Base-by-base conservation (phyloP, 2,888 invertebrate species). In the Nomada fucata region DNA sequence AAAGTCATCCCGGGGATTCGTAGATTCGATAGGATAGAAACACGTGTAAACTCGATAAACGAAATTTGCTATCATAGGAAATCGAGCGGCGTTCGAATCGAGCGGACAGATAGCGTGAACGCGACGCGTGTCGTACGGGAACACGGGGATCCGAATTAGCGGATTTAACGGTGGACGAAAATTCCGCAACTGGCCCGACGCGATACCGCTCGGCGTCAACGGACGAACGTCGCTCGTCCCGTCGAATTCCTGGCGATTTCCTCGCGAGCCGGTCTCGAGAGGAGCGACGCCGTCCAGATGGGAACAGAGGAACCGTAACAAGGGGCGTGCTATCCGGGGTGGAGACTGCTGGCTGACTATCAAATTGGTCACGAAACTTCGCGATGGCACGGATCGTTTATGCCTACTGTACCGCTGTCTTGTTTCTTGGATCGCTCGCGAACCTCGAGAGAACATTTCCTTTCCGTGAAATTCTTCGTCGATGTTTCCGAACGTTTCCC, bases 361-460 rank as follows among this genome's bases (percentile, higher is more conserved):
- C 83, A 85, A 89, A 90, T 89, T 89, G 87, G 74, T 87, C 86
- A 85, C 81, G 88, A 78, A 89, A 90, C 26, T 76, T 72, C 59
- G 59, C 60, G 57, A 57, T 53, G 68, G 80, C 52, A 73, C 80
- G 59, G 68, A 72, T 53, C 80, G 80, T 79, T 80, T 79, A 79
- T 59, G 79, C 67, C 57, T 57, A 68, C 79, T 53, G 55, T 53
- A 13, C 50, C 26, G 7, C 0, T 36, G 26, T 71, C 67, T 79
- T 79, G 69, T 44, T 53, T 64, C 47, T 42, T 26, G 15, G 29
- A 47, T 20, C 15, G 47, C 53, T 3, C 44, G 75, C 7, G 29
- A 29, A 7, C 29, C 29, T 36, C 5, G 7, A 36, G 29, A 36
- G 0, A 0, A 36, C 7, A 7, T 36, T 36, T 36, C 7, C 36